phyloP scores from a whole-genome alignment of 2,888 invertebrate genomes.

The Trissoscelio sp. region DNA sequence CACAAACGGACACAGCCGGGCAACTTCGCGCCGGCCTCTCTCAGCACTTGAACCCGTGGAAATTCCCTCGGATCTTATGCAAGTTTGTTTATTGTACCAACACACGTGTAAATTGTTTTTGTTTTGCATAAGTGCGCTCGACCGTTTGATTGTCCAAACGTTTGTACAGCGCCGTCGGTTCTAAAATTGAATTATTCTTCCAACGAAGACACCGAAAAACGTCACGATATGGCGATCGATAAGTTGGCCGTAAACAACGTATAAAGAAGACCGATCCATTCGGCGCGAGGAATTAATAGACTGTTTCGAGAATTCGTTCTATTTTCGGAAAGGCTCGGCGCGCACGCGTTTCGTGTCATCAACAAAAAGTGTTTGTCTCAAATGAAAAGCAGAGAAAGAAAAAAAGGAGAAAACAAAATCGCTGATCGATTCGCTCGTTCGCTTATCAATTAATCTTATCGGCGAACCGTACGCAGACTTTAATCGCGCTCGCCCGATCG shows the following conservation, averaged over 20 bases:
- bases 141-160: constrained; percentile 49
- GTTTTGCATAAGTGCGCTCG: constrained; percentile 43
- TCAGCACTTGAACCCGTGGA: constrained; percentile 32
- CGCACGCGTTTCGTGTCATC: too few relatives aligned
- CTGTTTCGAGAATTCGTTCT: background rate
- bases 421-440: constrained; percentile 72
- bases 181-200: background rate
- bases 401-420: too few relatives aligned
- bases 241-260: constrained; percentile 15
- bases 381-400: background rate
- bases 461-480: constrained; percentile 70
- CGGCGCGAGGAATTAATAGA: background rate
- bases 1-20: constrained; percentile 52
- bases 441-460: constrained; percentile 79
- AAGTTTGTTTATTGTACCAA: constrained; percentile 41
- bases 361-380: constrained; percentile 3
- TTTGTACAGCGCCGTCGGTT: constrained; percentile 17
- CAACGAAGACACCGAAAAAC: background rate
- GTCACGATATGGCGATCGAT: constrained; percentile 12
- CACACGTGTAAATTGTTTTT: constrained; percentile 50
- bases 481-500: constrained; percentile 70
- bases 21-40: constrained; percentile 36
- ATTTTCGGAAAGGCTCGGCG: background rate
- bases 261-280: background rate
- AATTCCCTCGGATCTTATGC: constrained; percentile 55